Evolutionary conservation across 2,797 vertebrate species (phyloP).

Genomic region (Leptatherina wallacei): DNA sequence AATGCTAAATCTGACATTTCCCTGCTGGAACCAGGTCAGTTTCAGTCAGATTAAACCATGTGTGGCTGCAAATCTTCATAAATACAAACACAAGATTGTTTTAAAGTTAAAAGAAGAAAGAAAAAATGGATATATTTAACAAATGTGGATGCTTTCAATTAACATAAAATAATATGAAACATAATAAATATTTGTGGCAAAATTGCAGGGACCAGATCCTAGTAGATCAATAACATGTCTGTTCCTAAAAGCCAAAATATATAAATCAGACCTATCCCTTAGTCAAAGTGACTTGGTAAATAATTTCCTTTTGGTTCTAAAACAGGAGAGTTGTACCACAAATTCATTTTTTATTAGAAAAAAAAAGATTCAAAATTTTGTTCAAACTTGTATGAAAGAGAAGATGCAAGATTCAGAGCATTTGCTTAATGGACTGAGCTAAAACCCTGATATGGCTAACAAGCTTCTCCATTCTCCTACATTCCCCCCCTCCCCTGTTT

Average conservation of each 20-base stretch:
- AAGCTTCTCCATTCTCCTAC: slow-evolving; percentile 1
- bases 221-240: no score
- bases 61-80: no score
- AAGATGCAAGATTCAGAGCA: neutral
- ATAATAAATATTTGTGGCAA: no score
- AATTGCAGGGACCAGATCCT: no score
- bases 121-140: no score
- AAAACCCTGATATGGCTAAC: slow-evolving; percentile 9
- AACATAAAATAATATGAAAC: no score
- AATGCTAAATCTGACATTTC: neutral
- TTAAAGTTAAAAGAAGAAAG: no score
- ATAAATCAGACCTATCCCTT: neutral
- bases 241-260: no score
- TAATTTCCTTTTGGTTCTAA: no score
- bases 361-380: neutral
- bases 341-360: neutral
- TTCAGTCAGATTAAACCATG: neutral
- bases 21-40: neutral
- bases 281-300: neutral
- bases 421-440: slow-evolving; percentile 1
- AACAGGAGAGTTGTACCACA: neutral
- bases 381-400: neutral
- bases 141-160: no score
- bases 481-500: slow-evolving; percentile 17
- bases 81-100: no score